phyloP scores from a whole-genome alignment of 2,888 invertebrate species.

The Ormyrus rosae region DNA sequence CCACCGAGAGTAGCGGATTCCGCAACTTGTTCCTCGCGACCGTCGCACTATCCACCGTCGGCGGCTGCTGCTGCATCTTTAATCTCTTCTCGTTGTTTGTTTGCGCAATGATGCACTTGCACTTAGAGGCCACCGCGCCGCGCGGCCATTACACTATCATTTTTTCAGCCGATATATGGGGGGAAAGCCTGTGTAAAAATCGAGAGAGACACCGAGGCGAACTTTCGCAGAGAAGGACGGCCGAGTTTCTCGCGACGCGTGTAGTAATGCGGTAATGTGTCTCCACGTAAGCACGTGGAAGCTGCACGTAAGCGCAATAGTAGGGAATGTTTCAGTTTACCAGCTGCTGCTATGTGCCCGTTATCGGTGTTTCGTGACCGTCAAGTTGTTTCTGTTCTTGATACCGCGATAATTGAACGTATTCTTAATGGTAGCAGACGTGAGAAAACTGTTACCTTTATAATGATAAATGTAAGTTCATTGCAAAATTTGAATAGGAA shows the following conservation, averaged over 20 bases:
- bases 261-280: constrained; percentile 7
- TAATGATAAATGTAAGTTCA: no score
- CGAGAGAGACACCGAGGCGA: background rate
- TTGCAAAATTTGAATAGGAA: no score
- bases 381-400: background rate
- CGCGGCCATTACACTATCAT: constrained; percentile 57
- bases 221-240: background rate
- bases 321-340: background rate
- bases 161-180: no score
- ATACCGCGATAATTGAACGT: constrained; percentile 15
- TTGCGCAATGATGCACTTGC: constrained; percentile 23
- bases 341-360: background rate
- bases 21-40: constrained; percentile 73
- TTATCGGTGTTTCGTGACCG: constrained; percentile 11
- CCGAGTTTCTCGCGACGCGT: constrained; percentile 22
- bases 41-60: constrained; percentile 73
- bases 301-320: background rate
- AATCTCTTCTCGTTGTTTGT: constrained; percentile 11
- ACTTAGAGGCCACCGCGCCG: constrained; percentile 33
- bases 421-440: background rate
- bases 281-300: constrained; percentile 61
- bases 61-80: constrained; percentile 20
- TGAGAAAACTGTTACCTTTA: no score
- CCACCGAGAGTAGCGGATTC: constrained; percentile 85
- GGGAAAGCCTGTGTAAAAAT: background rate